Evolutionary conservation across 1,140 invertebrate genomes (phyloP).

Genomic region (Venustaconcha ellipsiformis): DNA sequence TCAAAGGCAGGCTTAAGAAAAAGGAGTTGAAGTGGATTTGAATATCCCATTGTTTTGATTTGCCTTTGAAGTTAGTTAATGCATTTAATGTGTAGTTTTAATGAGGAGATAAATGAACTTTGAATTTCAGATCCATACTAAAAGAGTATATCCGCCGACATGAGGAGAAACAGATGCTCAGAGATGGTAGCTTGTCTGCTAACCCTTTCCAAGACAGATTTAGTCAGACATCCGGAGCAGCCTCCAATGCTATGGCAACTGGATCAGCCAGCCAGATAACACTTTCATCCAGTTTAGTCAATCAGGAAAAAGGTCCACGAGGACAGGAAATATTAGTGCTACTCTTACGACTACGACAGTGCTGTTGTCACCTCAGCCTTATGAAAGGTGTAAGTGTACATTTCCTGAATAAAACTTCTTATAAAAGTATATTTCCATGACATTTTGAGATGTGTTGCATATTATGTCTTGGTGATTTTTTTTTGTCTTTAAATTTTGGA

Average conservation of each 20-base stretch:
- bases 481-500: too few species aligned
- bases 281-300: background rate
- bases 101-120: background rate
- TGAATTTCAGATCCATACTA: constrained; percentile 43
- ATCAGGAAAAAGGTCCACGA: constrained; percentile 12
- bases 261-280: constrained; percentile 70
- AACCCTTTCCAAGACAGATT: constrained; percentile 31
- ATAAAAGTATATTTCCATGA: too few species aligned
- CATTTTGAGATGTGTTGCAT: too few species aligned
- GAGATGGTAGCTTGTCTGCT: constrained; percentile 9
- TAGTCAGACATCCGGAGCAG: background rate
- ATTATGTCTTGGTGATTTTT: too few species aligned
- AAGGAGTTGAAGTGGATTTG: too few species aligned
- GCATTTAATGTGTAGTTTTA: background rate
- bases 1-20: too few species aligned
- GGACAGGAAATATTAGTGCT: constrained; percentile 78
- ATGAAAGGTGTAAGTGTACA: constrained; percentile 74
- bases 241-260: constrained; percentile 60
- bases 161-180: constrained; percentile 54
- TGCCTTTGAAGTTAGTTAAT: background rate
- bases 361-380: constrained; percentile 88
- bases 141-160: constrained; percentile 62
- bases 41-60: too few species aligned
- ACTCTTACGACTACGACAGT: constrained; percentile 85
- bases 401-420: background rate